Evolutionary conservation across 2,113 vertebrate genomes (phyloP).

Genomic region (Lepidothrix coronata): DNA sequence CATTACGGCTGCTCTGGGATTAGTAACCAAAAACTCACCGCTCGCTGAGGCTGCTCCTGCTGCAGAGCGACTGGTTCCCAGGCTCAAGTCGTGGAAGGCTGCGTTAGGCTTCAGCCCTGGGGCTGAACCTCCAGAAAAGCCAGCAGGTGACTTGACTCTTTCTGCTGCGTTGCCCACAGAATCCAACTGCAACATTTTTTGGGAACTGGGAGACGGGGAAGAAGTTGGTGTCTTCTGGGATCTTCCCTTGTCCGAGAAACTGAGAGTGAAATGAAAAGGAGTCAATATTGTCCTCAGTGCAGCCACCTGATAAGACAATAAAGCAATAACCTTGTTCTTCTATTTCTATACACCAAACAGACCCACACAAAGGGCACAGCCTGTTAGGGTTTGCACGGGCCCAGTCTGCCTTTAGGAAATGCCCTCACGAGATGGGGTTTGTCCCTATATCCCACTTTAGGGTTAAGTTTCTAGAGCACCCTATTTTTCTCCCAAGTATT

Average conservation of each 20-base stretch:
- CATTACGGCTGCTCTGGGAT: fast-evolving
- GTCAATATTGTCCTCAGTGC: neutral
- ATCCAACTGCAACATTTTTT: slow-evolving; percentile 68
- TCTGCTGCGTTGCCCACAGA: slow-evolving; percentile 50
- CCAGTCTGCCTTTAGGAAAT: neutral
- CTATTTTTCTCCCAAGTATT: neutral
- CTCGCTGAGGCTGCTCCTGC: slow-evolving; percentile 8
- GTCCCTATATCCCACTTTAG: neutral
- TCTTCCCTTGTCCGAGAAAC: slow-evolving; percentile 76
- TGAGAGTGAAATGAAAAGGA: slow-evolving; percentile 14
- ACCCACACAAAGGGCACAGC: neutral
- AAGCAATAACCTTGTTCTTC: neutral
- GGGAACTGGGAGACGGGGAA: slow-evolving; percentile 70
- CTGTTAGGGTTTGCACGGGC: neutral
- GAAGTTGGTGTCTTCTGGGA: slow-evolving; percentile 70
- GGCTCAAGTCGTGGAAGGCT: slow-evolving; percentile 36
- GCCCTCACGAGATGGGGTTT: neutral
- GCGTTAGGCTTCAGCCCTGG: slow-evolving; percentile 30
- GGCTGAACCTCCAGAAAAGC: slow-evolving; percentile 21
- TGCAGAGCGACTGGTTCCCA: slow-evolving; percentile 4
- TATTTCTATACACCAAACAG: neutral
- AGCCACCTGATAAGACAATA: neutral
- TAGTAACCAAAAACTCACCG: slow-evolving; percentile 43
- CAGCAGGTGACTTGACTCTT: slow-evolving; percentile 59
- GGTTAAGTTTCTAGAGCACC: neutral